These are phyloP conservation scores for Capromys pilorides DNA, from an alignment of 2,797 vertebrate species.

Conservation along the genomic window DNA sequence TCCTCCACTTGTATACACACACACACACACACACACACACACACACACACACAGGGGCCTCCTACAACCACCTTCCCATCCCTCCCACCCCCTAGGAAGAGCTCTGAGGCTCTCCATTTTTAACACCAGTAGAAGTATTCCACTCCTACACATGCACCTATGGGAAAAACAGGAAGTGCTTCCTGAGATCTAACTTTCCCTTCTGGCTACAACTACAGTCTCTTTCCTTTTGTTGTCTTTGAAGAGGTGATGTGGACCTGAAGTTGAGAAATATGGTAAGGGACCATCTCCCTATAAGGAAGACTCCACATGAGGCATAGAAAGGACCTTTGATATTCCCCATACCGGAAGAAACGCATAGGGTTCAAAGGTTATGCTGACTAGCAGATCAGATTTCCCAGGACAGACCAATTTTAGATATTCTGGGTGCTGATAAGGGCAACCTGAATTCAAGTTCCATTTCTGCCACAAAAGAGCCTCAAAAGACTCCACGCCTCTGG, in stretches of 20 bases:
- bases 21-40: background rate
- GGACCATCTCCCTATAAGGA: background rate
- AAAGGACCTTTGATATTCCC: background rate
- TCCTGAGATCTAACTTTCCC: slow-evolving; percentile 12
- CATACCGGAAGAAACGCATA: background rate
- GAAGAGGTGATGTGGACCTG: background rate
- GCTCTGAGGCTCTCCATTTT: background rate
- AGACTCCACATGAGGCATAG: background rate
- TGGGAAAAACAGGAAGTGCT: slow-evolving; percentile 15
- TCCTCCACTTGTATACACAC: background rate
- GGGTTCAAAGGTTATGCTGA: background rate
- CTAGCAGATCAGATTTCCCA: slow-evolving; percentile 38
- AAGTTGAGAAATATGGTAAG: background rate
- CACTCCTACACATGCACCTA: background rate
- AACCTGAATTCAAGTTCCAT: slow-evolving; percentile 34
- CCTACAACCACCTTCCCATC: background rate
- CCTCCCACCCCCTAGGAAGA: background rate
- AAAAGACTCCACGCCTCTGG: slow-evolving; percentile 22
- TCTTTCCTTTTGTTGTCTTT: background rate
- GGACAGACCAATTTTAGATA: slow-evolving; percentile 57
- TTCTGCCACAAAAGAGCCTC: slow-evolving; percentile 41
- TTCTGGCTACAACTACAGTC: background rate
- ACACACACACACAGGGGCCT: background rate
- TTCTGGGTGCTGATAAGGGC: slow-evolving; percentile 15
- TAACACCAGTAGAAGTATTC: background rate